Percentiles rank a stretch among this genome's conserved stretches.
phyloP scores from a whole-genome alignment of 2,113 vertebrate genomes.

The Scartelaos histophorus region DNA sequence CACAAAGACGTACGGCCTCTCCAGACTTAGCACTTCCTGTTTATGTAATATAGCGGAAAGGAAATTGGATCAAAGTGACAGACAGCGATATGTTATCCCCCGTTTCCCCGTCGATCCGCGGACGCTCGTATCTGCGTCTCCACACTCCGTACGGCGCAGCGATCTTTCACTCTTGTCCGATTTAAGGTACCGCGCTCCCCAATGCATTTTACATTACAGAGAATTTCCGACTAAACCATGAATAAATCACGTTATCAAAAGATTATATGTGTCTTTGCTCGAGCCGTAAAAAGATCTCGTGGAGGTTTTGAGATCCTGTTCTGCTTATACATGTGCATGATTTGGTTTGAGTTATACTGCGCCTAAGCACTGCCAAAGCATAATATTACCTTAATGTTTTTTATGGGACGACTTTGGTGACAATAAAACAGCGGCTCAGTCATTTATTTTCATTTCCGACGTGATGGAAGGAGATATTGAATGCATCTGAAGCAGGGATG shows the following conservation, averaged over 20 bases:
- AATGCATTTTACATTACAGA: slow-evolving; percentile 41
- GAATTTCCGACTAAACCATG: slow-evolving; percentile 29
- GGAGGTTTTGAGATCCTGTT: slow-evolving; percentile 12
- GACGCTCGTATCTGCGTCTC: slow-evolving; percentile 18
- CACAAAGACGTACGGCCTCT: not conserved
- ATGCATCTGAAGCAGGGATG: not conserved
- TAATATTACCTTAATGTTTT: slow-evolving; percentile 15
- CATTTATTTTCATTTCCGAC: slow-evolving; percentile 28
- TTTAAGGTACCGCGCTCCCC: slow-evolving; percentile 31
- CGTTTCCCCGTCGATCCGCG: not conserved
- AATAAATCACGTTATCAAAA: slow-evolving; percentile 34
- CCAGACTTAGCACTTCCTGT: not conserved
- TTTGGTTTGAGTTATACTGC: slow-evolving; percentile 1
- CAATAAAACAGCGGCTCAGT: slow-evolving; percentile 16
- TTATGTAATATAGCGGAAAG: not conserved
- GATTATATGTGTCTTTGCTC: slow-evolving; percentile 28
- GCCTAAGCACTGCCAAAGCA: slow-evolving; percentile 9
- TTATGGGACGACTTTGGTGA: slow-evolving; percentile 4
- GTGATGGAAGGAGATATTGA: slow-evolving; percentile 11
- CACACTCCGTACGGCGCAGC: not conserved
- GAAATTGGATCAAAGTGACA: not conserved
- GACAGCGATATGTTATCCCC: not conserved
- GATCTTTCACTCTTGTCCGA: slow-evolving; percentile 26
- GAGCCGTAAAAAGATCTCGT: slow-evolving; percentile 23
- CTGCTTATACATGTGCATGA: not conserved